Conservation (phyloP, 2,113 vertebrate species). For the Irena cyanogastra region DNA sequence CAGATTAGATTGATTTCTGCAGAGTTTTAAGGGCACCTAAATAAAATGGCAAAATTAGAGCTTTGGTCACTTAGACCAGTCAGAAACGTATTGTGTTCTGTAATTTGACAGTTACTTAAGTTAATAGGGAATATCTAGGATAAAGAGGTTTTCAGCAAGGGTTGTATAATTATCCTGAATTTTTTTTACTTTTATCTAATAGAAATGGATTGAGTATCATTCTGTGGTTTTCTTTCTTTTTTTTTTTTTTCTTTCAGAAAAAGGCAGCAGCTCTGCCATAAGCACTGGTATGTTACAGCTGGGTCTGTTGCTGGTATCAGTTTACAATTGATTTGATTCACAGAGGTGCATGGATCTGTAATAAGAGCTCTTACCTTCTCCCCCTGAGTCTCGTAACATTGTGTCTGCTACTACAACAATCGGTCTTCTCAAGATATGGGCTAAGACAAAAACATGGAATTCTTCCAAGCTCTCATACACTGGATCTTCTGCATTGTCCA, state of each 20-base stretch:
- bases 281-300: background rate
- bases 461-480: slow-evolving; percentile 98
- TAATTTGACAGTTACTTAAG: background rate
- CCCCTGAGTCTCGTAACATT: slow-evolving; percentile 93
- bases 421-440: slow-evolving; percentile 90
- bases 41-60: background rate
- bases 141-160: background rate
- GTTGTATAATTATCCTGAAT: background rate
- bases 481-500: slow-evolving; percentile 93
- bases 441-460: slow-evolving; percentile 96
- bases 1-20: background rate
- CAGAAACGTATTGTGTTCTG: background rate
- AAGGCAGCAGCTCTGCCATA: background rate
- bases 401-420: slow-evolving; percentile 98
- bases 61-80: background rate
- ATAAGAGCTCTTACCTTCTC: slow-evolving; percentile 81
- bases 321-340: background rate
- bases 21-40: background rate
- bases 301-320: background rate
- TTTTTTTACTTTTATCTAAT: background rate
- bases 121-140: background rate
- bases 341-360: background rate
- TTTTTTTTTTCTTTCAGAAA: background rate
- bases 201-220: background rate
- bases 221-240: background rate